phyloP scores from a whole-genome alignment of 2,113 vertebrate species.

The Pachyramphus minor region DNA sequence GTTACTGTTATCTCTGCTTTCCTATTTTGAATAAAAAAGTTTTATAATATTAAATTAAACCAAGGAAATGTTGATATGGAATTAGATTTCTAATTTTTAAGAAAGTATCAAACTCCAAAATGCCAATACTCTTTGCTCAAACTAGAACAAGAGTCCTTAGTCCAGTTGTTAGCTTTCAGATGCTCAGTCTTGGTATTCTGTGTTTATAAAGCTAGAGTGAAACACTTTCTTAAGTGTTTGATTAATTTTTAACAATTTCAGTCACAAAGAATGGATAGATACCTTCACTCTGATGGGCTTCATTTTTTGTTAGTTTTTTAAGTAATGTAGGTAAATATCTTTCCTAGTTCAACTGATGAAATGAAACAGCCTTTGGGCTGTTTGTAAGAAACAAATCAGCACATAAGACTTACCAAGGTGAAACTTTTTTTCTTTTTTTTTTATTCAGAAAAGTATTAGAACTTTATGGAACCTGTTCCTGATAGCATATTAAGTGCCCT shows the following conservation, averaged over 20 bases:
- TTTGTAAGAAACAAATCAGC: neutral
- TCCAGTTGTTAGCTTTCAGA: neutral
- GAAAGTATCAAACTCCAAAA: neutral
- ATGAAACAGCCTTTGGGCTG: neutral
- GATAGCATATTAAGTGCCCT: neutral
- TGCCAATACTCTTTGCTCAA: neutral
- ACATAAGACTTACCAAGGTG: neutral
- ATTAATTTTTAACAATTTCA: neutral
- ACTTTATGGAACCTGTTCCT: neutral
- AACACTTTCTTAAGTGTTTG: neutral
- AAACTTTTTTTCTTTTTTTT: neutral
- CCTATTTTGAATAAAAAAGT: neutral
- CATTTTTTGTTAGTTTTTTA: neutral
- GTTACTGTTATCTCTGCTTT: neutral
- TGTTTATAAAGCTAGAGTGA: neutral
- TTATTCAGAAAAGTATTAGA: neutral
- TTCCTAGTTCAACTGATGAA: neutral
- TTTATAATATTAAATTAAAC: neutral
- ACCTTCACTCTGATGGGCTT: neutral
- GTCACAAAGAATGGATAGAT: neutral
- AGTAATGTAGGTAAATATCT: fast-evolving
- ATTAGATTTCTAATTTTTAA: neutral
- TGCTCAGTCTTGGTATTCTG: neutral
- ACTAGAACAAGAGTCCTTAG: neutral
- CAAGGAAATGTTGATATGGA: neutral